Conservation (phyloP, 2,797 vertebrate genomes). For the Bryconaethiops microstoma region DNA sequence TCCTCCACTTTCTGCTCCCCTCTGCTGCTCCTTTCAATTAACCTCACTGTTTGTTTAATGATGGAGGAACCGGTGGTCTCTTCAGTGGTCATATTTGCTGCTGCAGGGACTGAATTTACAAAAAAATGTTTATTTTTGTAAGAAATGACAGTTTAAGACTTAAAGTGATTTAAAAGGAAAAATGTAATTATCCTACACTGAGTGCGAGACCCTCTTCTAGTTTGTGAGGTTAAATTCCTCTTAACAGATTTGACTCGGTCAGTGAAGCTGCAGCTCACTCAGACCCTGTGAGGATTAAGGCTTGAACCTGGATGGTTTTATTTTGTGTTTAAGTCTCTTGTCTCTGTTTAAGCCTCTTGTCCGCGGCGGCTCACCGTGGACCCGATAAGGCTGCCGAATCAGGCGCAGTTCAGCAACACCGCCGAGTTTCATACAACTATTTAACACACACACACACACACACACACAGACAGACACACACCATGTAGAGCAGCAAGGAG, state of each 20-base stretch:
- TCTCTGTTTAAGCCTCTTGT: conserved; percentile 74
- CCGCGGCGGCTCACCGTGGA: conserved; percentile 64
- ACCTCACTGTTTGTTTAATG: no score
- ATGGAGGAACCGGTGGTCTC: neutral
- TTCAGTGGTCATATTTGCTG: neutral
- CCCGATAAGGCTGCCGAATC: conserved; percentile 59
- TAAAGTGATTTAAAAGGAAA: neutral
- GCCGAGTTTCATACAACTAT: neutral
- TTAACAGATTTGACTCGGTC: conserved; percentile 11
- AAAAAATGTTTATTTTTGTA: neutral
- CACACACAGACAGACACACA: neutral
- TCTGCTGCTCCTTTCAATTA: no score
- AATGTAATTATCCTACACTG: neutral
- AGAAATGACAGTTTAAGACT: no score
- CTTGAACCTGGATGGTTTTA: conserved; percentile 72
- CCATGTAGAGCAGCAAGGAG: no score
- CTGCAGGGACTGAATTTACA: neutral
- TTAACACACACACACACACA: neutral
- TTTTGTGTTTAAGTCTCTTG: conserved; percentile 69
- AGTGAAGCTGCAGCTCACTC: conserved; percentile 18
- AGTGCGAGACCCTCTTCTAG: neutral
- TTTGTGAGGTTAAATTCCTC: neutral
- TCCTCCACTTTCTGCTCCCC: neutral
- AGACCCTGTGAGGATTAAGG: conserved; percentile 64
- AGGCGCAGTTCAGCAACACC: neutral